These are phyloP conservation scores for Salvelinus alpinus DNA, from an alignment of 2,113 vertebrate genomes.

Conservation along the genomic window DNA sequence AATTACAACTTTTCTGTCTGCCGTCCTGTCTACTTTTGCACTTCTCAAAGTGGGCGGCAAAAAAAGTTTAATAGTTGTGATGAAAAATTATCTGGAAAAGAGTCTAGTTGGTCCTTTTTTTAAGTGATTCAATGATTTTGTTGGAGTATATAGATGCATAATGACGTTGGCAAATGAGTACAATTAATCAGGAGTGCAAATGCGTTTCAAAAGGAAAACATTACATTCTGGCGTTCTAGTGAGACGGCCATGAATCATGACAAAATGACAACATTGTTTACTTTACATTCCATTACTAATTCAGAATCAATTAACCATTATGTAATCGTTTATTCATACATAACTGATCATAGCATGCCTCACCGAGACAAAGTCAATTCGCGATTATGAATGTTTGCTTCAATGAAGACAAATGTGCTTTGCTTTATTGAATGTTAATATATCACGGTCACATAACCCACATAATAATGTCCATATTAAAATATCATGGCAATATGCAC, in stretches of 20 bases:
- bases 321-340: background rate
- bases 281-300: background rate
- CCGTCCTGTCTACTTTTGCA: background rate
- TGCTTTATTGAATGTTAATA: too few relatives aligned
- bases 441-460: too few relatives aligned
- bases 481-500: too few relatives aligned
- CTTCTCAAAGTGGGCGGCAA: background rate
- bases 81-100: background rate
- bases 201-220: conserved; percentile 7
- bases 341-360: background rate
- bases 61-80: background rate
- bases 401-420: too few relatives aligned
- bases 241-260: background rate
- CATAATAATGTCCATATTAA: too few relatives aligned
- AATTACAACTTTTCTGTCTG: too few relatives aligned
- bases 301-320: background rate
- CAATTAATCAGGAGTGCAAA: conserved; percentile 25
- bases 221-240: background rate
- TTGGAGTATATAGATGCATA: background rate
- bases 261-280: background rate
- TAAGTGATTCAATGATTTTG: background rate
- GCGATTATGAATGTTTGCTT: too few relatives aligned
- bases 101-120: background rate
- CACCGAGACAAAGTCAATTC: too few relatives aligned
- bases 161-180: conserved; percentile 5